Conservation (phyloP, 2,113 vertebrate genomes). For the Patagioenas fasciata region DNA sequence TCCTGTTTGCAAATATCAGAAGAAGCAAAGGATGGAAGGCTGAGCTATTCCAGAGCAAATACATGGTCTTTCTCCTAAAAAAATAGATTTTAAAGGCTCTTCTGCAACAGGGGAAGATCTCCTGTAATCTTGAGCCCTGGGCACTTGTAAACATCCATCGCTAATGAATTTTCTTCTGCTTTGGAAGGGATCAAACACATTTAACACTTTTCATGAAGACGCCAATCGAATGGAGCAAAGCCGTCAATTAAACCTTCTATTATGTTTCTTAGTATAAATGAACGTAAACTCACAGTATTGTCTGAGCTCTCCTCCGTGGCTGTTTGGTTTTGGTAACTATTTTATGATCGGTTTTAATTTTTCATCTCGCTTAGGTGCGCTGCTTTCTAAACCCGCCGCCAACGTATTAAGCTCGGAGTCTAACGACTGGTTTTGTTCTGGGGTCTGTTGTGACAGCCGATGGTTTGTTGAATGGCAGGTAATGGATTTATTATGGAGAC, state of each 20-base stretch:
- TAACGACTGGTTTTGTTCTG: not conserved
- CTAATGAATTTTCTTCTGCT: conserved; percentile 21
- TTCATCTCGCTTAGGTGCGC: accelerated
- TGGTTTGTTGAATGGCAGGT: conserved; percentile 16
- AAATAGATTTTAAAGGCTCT: not conserved
- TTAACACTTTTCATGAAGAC: not conserved
- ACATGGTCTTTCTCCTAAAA: not conserved
- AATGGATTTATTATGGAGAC: conserved; percentile 6
- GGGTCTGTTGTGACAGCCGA: conserved; percentile 9
- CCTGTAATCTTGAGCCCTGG: not conserved
- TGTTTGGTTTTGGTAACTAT: not conserved
- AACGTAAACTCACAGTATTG: not conserved
- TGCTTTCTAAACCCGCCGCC: not conserved
- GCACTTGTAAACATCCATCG: not conserved
- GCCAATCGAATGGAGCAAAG: not conserved
- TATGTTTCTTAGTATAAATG: not conserved
- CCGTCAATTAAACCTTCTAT: not conserved
- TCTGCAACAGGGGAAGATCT: not conserved
- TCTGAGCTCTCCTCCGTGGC: not conserved
- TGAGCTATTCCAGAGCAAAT: not conserved
- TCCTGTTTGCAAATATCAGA: not conserved
- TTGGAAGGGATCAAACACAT: not conserved
- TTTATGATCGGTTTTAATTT: not conserved
- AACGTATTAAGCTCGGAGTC: not conserved
- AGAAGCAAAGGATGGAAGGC: not conserved